phyloP scores from a whole-genome alignment of 2,888 invertebrate species.

The Carterocephalus palaemon region DNA sequence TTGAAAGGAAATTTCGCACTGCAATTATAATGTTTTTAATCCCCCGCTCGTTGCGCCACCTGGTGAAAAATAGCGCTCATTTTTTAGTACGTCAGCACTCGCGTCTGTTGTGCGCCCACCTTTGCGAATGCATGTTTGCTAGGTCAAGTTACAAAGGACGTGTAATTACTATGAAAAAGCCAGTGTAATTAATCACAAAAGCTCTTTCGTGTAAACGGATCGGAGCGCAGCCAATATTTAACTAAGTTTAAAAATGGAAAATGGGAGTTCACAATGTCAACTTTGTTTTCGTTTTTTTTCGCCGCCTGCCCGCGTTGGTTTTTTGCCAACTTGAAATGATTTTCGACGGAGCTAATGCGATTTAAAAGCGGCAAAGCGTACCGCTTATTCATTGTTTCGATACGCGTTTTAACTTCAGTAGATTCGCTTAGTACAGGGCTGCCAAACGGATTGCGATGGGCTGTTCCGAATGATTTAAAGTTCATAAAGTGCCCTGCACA shows the following conservation, averaged over 20 bases:
- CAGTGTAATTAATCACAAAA: constrained; percentile 38
- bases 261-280: constrained; percentile 34
- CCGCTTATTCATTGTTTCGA: constrained; percentile 29
- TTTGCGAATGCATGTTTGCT: constrained; percentile 38
- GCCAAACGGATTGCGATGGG: too few relatives aligned
- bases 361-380: constrained; percentile 30
- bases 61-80: background rate
- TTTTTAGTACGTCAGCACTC: constrained; percentile 3
- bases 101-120: constrained; percentile 1
- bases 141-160: constrained; percentile 40
- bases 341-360: constrained; percentile 33
- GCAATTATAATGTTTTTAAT: background rate
- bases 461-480: too few relatives aligned
- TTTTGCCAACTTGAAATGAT: constrained; percentile 36
- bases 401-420: constrained; percentile 20
- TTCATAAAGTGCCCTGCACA: too few relatives aligned
- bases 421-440: too few relatives aligned
- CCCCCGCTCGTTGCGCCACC: too few relatives aligned
- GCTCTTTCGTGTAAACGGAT: constrained; percentile 31
- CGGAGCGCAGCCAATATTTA: constrained; percentile 34
- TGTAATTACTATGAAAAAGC: constrained; percentile 34
- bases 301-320: constrained; percentile 29
- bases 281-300: constrained; percentile 28
- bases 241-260: constrained; percentile 32
- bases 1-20: too few relatives aligned